Conservation (phyloP, 2,113 vertebrate species). For the Triplophysa tibetana region DNA sequence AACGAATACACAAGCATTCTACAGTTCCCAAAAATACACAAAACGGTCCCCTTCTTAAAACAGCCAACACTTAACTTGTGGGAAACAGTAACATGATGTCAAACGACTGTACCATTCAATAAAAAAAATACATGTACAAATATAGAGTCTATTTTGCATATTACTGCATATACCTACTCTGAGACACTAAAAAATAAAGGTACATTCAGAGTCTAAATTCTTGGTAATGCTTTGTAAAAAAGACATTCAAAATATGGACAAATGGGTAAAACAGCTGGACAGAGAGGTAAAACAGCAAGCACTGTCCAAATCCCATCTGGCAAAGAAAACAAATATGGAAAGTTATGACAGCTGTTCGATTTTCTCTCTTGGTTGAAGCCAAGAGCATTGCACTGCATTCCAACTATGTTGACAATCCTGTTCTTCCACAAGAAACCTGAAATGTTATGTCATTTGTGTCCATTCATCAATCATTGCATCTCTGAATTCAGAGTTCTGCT, state of each 20-base stretch:
- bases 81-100: background rate
- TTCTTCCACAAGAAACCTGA: too few relatives aligned
- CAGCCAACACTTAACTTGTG: background rate
- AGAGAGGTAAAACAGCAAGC: constrained; percentile 1
- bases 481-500: constrained; percentile 74
- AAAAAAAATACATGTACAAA: background rate
- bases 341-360: background rate
- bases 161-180: too few relatives aligned
- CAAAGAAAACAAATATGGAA: background rate
- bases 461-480: constrained; percentile 14
- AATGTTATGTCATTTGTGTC: background rate
- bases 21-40: background rate
- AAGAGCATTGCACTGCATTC: background rate
- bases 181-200: background rate
- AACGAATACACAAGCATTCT: background rate
- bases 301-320: background rate
- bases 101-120: background rate
- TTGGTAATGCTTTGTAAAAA: background rate
- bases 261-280: constrained; percentile 3
- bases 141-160: background rate
- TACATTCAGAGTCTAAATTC: constrained; percentile 1
- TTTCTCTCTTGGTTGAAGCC: background rate
- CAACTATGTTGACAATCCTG: background rate
- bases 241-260: background rate
- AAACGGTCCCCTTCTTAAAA: background rate